Evolutionary conservation across 2,888 invertebrate species (phyloP).

Genomic region (Creontiades dilutus): DNA sequence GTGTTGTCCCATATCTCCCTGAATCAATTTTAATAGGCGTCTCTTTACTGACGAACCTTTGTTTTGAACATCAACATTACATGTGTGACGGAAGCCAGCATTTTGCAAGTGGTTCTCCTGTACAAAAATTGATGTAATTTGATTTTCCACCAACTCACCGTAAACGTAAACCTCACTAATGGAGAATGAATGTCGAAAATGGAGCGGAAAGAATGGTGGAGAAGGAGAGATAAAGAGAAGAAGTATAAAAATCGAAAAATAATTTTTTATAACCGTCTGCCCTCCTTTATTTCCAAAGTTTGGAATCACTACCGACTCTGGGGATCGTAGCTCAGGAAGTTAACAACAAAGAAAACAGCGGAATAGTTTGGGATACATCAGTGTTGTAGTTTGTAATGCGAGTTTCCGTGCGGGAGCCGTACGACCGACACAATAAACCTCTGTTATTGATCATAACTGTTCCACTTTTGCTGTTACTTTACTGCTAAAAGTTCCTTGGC

Average conservation of each 20-base stretch:
- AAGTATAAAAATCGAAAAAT: not conserved
- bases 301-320: constrained; percentile 2
- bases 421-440: constrained; percentile 62
- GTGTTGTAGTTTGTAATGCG: constrained; percentile 58
- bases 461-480: constrained; percentile 62
- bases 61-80: too few species aligned
- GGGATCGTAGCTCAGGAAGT: constrained; percentile 51
- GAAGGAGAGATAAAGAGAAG: too few species aligned
- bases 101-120: too few species aligned
- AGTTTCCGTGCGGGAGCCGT: constrained; percentile 31
- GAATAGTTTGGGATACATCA: constrained; percentile 62
- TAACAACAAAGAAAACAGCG: constrained; percentile 43
- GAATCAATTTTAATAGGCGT: too few species aligned
- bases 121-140: too few species aligned
- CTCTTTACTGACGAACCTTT: too few species aligned
- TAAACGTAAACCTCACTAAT: too few species aligned
- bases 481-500: constrained; percentile 56
- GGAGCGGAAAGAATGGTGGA: too few species aligned
- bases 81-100: too few species aligned
- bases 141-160: too few species aligned
- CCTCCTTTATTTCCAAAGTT: constrained; percentile 55
- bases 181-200: too few species aligned
- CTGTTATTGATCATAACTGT: constrained; percentile 68
- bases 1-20: too few species aligned
- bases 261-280: constrained; percentile 4